These are phyloP conservation scores for Miniopterus natalensis DNA, from an alignment of 2,113 vertebrate species.

Conservation along the genomic window DNA sequence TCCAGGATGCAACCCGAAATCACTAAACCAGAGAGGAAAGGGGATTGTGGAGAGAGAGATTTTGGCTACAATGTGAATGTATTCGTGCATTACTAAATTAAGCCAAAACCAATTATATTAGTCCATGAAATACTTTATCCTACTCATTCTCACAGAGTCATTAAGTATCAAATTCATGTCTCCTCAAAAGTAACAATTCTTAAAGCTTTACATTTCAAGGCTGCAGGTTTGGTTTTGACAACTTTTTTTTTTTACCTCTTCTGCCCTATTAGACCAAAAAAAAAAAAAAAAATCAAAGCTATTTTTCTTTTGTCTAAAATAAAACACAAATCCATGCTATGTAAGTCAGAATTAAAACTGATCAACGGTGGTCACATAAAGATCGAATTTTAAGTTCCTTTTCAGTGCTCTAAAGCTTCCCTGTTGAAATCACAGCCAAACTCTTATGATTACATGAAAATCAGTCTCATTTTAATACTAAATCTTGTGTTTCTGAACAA, in stretches of 20 bases:
- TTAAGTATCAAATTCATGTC: neutral
- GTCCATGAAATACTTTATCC: neutral
- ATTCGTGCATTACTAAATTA: neutral
- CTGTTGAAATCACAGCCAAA: neutral
- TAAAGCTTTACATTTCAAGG: neutral
- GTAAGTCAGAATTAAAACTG: neutral
- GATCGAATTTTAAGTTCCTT: conserved; percentile 29
- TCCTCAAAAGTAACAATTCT: conserved; percentile 15
- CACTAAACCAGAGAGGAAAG: conserved; percentile 3
- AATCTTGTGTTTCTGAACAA: neutral
- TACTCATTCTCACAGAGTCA: neutral
- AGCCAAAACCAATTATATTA: conserved; percentile 46
- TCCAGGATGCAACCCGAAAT: neutral
- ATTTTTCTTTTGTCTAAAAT: conserved; percentile 52
- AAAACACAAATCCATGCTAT: conserved; percentile 9
- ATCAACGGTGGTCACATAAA: neutral
- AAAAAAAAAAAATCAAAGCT: conserved; percentile 19
- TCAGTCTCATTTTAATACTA: neutral
- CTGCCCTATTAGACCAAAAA: neutral
- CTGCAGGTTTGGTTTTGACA: neutral
- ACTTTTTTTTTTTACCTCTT: neutral
- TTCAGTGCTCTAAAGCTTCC: neutral
- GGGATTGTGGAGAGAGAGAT: neutral
- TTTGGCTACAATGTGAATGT: neutral
- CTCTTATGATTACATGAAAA: neutral